These are phyloP conservation scores for Brachionus asplanchnoidis DNA, from an alignment of 1,140 invertebrate genomes.

Conservation along the genomic window DNA sequence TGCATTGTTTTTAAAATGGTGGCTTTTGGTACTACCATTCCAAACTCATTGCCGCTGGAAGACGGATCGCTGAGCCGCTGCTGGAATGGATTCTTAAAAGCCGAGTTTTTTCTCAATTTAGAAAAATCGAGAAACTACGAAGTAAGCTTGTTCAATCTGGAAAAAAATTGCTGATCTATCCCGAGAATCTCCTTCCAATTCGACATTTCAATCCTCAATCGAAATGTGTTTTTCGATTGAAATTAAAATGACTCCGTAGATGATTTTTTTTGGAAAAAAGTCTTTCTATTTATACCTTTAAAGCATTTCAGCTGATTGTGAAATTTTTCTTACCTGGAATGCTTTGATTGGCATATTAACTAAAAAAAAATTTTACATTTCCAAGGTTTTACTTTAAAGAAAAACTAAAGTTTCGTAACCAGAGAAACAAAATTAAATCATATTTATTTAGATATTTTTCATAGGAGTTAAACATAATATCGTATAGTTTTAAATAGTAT, in stretches of 20 bases:
- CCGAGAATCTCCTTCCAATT: not conserved
- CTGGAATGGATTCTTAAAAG: slow-evolving; percentile 6
- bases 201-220: not conserved
- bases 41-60: not conserved
- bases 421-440: too few species aligned
- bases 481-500: too few species aligned
- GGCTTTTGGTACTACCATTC: slow-evolving; percentile 13
- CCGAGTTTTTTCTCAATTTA: slow-evolving; percentile 3
- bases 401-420: too few species aligned
- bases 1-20: not conserved
- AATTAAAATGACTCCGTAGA: slow-evolving; percentile 9
- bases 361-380: too few species aligned
- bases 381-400: too few species aligned
- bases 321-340: too few species aligned
- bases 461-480: too few species aligned
- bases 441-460: too few species aligned
- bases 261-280: not conserved
- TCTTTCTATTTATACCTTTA: not conserved
- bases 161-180: not conserved
- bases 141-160: not conserved
- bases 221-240: not conserved
- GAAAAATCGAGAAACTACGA: slow-evolving; percentile 27
- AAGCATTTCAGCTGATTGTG: not conserved
- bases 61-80: slow-evolving; percentile 10
- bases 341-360: too few species aligned